Evolutionary conservation across 2,797 vertebrate genomes (phyloP), one percentile per base, ranked within the genome.

Genomic region (Pseudochaenichthys georgianus): DNA sequence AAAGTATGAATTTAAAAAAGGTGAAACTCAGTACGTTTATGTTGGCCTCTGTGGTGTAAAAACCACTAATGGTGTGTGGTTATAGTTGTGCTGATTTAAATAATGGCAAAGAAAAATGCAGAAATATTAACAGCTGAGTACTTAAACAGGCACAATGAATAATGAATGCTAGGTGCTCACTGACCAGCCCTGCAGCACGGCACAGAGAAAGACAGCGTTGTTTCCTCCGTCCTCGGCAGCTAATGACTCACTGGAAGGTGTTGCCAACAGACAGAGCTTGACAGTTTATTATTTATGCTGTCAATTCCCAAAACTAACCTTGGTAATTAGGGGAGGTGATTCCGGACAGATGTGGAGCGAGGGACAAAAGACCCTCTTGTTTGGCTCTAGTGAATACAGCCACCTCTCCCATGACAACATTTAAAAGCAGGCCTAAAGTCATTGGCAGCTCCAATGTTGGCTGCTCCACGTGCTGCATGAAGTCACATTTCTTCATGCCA

Each of bases 241-340:
- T 85, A 58, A 8, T 94, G 92, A 94, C 88, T 94, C 94, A 93
- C 78, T 75, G 80, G 65, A 88, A 87, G 80, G 58, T 90, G 91
- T 89, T 86, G 89, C 91, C 88, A 81, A 84, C 81, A 73, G 87
- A 92, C 90, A 83, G 68, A 82, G 77, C 91, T 80, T 95, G 94
- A 95, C 93, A 94, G 87, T 92, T 91, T 93, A 85, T 94, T 94
- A 94, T 93, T 94, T 87, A 92, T 74, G 88, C 87, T 91, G 92
- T 93, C 93, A 94, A 86, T 92, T 93, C 84, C 87, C 70, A 78
- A 89, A 86, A 86, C 86, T 88, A 92, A 92, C 90, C 78, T 80
- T 48, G 74, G 90, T 88, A 93, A 94, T 94, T 94, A 92, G 82
- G 76, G 87, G 86, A 77, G 84, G 87, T 82, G 88, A 86, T 85